Percentiles rank a stretch among this genome's conserved stretches.
Conservation (phyloP, 1,140 invertebrate genomes). For the Magallana ariakensis region DNA sequence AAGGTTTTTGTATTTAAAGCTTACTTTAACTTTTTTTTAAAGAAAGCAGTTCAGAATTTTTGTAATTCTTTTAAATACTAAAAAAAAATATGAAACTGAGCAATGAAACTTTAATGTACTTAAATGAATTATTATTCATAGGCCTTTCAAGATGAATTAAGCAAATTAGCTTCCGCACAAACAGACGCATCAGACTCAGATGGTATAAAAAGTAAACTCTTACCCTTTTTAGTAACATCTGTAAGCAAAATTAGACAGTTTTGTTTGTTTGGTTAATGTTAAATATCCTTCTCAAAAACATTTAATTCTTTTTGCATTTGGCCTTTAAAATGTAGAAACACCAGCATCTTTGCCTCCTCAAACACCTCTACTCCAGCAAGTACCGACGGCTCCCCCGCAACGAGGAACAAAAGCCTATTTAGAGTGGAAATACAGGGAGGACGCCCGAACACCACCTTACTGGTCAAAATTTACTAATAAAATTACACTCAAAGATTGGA, state of each 20-base stretch:
- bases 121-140: not conserved
- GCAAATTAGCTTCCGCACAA: not conserved
- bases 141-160: conserved; percentile 8
- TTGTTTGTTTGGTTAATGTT: too few relatives aligned
- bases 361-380: not conserved
- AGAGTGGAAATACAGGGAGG: conserved; percentile 43
- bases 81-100: too few relatives aligned
- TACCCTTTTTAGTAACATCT: too few relatives aligned
- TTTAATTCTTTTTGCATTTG: too few relatives aligned
- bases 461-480: conserved; percentile 46
- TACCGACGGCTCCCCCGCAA: not conserved
- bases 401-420: conserved; percentile 46
- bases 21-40: not conserved
- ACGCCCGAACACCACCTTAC: conserved; percentile 37
- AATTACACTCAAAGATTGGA: conserved; percentile 47
- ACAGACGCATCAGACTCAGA: not conserved
- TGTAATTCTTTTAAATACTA: too few relatives aligned
- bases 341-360: too few relatives aligned
- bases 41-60: not conserved
- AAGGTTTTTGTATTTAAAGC: conserved; percentile 12
- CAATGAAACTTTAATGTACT: too few relatives aligned
- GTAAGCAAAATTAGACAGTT: too few relatives aligned
- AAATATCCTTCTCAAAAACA: too few relatives aligned
- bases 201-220: not conserved
- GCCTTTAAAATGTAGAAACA: too few relatives aligned